Conservation (phyloP, 2,113 vertebrate genomes). For the Brachypodius melanocephalos region DNA sequence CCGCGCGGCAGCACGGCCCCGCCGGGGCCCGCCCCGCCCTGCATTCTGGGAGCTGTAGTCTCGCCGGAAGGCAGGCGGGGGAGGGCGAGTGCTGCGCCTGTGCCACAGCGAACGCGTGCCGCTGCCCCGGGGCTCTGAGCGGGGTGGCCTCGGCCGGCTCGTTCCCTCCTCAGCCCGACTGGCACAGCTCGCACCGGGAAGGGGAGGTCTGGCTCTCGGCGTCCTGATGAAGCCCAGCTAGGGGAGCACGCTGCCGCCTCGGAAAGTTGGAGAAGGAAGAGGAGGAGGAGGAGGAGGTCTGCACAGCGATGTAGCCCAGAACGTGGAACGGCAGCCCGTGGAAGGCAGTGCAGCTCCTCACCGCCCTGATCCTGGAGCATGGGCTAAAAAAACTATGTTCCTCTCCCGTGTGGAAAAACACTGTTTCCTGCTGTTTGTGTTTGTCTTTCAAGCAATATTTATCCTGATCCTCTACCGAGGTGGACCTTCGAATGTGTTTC, state of each 20-base stretch:
- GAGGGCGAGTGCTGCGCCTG: not conserved
- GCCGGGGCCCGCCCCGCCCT: rapidly evolving
- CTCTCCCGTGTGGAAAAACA: constrained; percentile 46
- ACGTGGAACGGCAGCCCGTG: not conserved
- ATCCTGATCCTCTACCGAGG: constrained; percentile 68
- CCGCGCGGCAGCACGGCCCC: rapidly evolving
- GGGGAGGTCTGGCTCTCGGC: not conserved
- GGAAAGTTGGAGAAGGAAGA: not conserved
- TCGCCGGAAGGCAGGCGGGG: not conserved
- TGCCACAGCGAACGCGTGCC: not conserved
- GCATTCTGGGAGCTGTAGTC: constrained; percentile 51
- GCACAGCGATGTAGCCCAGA: not conserved
- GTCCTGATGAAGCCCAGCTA: not conserved
- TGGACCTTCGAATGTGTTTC: not conserved
- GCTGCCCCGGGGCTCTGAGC: not conserved
- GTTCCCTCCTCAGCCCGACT: not conserved
- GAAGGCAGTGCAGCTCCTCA: not conserved
- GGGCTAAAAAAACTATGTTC: constrained; percentile 25
- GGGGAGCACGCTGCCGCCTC: not conserved
- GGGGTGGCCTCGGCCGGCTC: rapidly evolving
- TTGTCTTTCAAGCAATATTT: constrained; percentile 62
- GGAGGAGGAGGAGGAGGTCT: not conserved
- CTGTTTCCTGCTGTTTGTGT: constrained; percentile 56
- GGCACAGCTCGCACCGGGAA: not conserved
- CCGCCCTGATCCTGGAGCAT: not conserved